phyloP scores from a whole-genome alignment of 2,888 invertebrate species.

The Stegana nigrithorax region DNA sequence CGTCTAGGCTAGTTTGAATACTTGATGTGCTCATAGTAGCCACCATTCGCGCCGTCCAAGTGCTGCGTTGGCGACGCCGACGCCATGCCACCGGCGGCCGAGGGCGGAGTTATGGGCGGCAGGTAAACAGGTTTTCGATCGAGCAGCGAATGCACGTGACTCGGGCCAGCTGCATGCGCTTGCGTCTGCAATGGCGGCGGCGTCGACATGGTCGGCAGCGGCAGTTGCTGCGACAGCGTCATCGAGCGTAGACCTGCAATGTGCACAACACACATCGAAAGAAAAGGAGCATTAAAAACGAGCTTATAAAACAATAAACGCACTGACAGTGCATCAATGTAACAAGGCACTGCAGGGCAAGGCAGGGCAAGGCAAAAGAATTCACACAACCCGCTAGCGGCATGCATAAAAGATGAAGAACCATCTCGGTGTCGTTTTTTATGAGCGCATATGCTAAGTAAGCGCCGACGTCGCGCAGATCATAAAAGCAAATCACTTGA shows the following conservation, averaged over 20 bases:
- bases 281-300: not conserved
- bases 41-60: slow-evolving; percentile 36
- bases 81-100: slow-evolving; percentile 40
- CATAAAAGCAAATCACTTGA: slow-evolving; percentile 17
- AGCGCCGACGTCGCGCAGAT: slow-evolving; percentile 25
- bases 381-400: slow-evolving; percentile 43
- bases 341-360: not conserved
- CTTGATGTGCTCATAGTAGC: slow-evolving; percentile 62
- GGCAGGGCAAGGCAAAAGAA: slow-evolving; percentile 44
- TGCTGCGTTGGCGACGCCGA: slow-evolving; percentile 38
- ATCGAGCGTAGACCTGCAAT: slow-evolving; percentile 64
- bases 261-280: too few species aligned
- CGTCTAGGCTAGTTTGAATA: slow-evolving; percentile 51
- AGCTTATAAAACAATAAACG: not conserved
- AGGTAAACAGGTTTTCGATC: slow-evolving; percentile 65
- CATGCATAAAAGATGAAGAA: slow-evolving; percentile 6
- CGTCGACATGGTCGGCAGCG: slow-evolving; percentile 46
- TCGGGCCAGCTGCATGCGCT: slow-evolving; percentile 41
- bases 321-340: slow-evolving; percentile 37
- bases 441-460: slow-evolving; percentile 37
- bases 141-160: slow-evolving; percentile 53
- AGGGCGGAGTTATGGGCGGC: slow-evolving; percentile 59
- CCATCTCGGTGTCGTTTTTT: too few species aligned
- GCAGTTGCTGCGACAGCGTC: slow-evolving; percentile 57
- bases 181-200: slow-evolving; percentile 53